Percentiles rank a stretch among this genome's conserved stretches.
These are phyloP conservation scores for Spea bombifrons DNA, from an alignment of 2,113 vertebrate genomes.

Conservation along the genomic window DNA sequence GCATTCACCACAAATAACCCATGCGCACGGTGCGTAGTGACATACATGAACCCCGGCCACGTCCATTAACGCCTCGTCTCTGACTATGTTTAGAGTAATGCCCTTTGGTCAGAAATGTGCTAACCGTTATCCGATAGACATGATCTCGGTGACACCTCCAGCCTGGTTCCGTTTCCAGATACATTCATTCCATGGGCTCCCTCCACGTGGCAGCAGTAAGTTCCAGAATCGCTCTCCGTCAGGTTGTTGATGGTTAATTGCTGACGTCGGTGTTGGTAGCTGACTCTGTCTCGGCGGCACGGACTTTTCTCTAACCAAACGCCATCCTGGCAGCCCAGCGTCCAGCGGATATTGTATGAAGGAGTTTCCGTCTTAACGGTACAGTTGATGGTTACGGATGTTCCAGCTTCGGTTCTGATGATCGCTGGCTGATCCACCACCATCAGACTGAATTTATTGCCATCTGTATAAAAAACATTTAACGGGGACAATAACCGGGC, in stretches of 20 bases:
- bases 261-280: background rate
- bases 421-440: slow-evolving; percentile 13
- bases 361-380: too few species aligned
- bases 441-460: background rate
- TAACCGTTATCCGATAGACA: background rate
- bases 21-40: too few species aligned
- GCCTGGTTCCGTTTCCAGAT: slow-evolving; percentile 12
- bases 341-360: too few species aligned
- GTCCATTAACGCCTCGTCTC: too few species aligned
- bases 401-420: background rate
- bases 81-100: too few species aligned
- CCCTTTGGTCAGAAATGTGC: too few species aligned
- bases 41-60: too few species aligned
- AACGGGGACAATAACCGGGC: too few species aligned
- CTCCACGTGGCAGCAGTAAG: slow-evolving; percentile 1
- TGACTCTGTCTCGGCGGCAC: background rate
- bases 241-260: slow-evolving; percentile 12
- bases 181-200: background rate
- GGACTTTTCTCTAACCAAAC: background rate
- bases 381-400: slow-evolving; percentile 16
- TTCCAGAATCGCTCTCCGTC: slow-evolving; percentile 30
- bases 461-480: background rate
- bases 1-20: too few species aligned
- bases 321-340: background rate
- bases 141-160: slow-evolving; percentile 4